Conservation (phyloP, 2,888 invertebrate species). For the Tachina grossa region DNA sequence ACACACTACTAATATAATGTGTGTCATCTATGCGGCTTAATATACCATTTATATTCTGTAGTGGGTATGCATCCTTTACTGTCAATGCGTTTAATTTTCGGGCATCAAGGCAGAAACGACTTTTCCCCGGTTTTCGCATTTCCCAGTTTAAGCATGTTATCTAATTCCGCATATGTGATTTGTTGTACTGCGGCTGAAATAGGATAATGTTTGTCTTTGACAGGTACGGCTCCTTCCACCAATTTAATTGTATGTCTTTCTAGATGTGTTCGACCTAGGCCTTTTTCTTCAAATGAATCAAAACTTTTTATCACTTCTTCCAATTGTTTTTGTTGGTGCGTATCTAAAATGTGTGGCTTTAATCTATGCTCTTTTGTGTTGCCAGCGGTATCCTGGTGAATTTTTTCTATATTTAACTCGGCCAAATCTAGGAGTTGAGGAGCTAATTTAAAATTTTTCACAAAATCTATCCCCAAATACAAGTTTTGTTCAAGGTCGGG, state of each 20-base stretch:
- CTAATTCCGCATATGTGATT: not conserved
- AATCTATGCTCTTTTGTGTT: too few species aligned
- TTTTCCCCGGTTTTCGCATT: not conserved
- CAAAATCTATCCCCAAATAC: too few species aligned
- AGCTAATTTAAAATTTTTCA: too few species aligned
- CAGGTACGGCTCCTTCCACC: not conserved
- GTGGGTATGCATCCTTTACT: not conserved
- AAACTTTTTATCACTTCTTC: too few species aligned
- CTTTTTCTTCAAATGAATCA: too few species aligned
- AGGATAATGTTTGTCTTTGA: not conserved
- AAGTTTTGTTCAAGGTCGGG: too few species aligned
- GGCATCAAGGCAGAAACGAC: not conserved
- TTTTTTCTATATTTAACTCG: too few species aligned
- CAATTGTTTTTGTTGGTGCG: too few species aligned
- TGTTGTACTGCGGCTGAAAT: not conserved
- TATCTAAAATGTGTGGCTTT: too few species aligned
- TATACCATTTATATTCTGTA: not conserved
- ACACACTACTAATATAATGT: not conserved
- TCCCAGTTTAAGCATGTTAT: not conserved
- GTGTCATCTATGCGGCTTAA: not conserved
- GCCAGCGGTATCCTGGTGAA: too few species aligned
- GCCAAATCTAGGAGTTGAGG: too few species aligned
- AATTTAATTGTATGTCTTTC: not conserved
- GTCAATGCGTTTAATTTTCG: not conserved
- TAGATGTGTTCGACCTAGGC: not conserved